Percentiles rank a stretch among this genome's conserved stretches.
Evolutionary conservation across 2,888 invertebrate species (phyloP).

Genomic region (Tigriopus californicus): DNA sequence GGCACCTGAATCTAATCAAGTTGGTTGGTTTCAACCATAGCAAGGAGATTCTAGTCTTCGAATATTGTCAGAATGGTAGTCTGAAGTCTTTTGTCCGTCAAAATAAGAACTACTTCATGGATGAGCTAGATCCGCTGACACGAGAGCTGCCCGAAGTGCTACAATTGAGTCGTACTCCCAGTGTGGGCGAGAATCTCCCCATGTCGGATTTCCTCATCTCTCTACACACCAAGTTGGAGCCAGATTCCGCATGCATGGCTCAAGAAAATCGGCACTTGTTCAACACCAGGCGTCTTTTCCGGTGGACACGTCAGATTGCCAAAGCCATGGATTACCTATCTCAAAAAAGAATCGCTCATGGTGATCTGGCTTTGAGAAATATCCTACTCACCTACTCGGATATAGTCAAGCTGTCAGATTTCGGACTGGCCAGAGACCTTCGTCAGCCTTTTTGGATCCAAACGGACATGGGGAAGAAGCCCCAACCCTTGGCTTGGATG

Average conservation of each 20-base stretch:
- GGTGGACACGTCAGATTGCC: conserved; percentile 1
- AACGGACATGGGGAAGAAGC: not conserved
- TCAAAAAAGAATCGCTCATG: not conserved
- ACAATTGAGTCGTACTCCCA: not conserved
- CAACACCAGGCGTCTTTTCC: conserved; percentile 1
- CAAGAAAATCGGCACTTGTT: not conserved
- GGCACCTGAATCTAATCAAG: not conserved
- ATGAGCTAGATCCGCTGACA: not conserved
- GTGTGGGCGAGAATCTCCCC: too few relatives aligned
- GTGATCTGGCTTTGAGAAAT: conserved; percentile 8
- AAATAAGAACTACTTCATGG: not conserved
- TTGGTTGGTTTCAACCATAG: not conserved
- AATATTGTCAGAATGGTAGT: conserved; percentile 7
- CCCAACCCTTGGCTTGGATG: conserved; percentile 2
- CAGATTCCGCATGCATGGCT: not conserved
- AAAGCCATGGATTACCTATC: conserved; percentile 1
- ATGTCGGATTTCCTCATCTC: too few relatives aligned
- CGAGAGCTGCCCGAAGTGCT: not conserved
- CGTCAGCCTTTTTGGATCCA: too few relatives aligned
- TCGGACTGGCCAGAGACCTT: conserved; percentile 4
- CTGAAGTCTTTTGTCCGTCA: not conserved
- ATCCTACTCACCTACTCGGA: not conserved
- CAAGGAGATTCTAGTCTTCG: not conserved
- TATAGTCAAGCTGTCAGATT: conserved; percentile 9
- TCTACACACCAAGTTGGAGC: not conserved